Conservation (phyloP, 23 tunicate species). For the Trididemnum nubilum region DNA sequence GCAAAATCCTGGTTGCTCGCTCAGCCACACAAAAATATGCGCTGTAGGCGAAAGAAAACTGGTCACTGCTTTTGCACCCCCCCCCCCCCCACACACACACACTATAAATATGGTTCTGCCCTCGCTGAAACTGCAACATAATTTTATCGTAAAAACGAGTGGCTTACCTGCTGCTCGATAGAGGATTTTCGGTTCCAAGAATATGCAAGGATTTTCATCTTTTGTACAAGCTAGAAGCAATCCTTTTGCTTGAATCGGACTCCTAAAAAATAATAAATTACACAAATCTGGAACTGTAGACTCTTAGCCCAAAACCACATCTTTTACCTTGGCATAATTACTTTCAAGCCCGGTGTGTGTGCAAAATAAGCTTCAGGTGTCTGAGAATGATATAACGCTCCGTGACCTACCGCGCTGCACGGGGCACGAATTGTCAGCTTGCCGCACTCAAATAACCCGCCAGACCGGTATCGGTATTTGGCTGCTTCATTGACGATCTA, state of each 20-base stretch:
- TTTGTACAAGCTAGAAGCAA: conserved; percentile 67
- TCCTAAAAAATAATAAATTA: too few relatives aligned
- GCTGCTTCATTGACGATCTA: conserved; percentile 99
- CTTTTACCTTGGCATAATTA: conserved; percentile 80
- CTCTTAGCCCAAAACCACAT: conserved; percentile 5
- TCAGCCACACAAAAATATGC: too few relatives aligned
- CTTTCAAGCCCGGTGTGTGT: conserved; percentile 89
- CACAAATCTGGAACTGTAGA: too few relatives aligned
- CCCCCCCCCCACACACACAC: too few relatives aligned
- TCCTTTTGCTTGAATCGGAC: conserved; percentile 92
- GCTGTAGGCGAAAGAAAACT: too few relatives aligned
- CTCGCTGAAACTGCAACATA: too few relatives aligned
- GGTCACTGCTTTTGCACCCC: too few relatives aligned
- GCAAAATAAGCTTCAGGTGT: conserved; percentile 96
- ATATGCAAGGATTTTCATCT: conserved; percentile 95
- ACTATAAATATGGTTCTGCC: too few relatives aligned
- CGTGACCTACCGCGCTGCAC: conserved; percentile 97
- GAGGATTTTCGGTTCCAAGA: conserved; percentile 94
- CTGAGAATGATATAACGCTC: conserved; percentile 93
- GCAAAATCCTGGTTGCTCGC: too few relatives aligned
- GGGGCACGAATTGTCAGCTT: conserved; percentile 98
- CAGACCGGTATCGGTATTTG: conserved; percentile 94
- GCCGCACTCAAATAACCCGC: conserved; percentile 96
- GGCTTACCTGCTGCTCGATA: conserved; percentile 86
- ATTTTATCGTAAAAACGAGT: too few relatives aligned